Evolutionary conservation across 1,140 invertebrate genomes (phyloP).

Genomic region (Macrostomum lignano): DNA sequence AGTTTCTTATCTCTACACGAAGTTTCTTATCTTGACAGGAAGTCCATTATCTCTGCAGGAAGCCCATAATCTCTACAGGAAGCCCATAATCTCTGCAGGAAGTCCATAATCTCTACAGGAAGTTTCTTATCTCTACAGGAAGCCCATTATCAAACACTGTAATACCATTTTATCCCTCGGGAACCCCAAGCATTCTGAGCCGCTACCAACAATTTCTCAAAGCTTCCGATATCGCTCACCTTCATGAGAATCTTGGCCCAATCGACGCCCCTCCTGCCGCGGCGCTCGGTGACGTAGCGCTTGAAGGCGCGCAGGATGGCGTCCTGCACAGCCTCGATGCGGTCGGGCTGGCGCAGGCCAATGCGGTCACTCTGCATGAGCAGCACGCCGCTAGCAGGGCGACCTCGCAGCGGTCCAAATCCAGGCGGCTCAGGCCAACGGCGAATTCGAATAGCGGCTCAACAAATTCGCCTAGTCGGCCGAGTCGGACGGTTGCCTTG

Average conservation of each 20-base stretch:
- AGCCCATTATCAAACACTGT: too few species aligned
- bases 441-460: conserved; percentile 21
- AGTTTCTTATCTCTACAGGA: too few species aligned
- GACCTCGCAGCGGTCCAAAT: conserved; percentile 16
- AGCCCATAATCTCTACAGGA: too few species aligned
- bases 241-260: conserved; percentile 23
- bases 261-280: conserved; percentile 14
- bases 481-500: conserved; percentile 10
- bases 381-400: conserved; percentile 15
- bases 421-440: conserved; percentile 13
- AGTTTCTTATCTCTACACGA: too few species aligned
- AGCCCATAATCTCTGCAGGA: too few species aligned
- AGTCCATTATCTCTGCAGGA: too few species aligned
- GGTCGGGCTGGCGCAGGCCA: conserved; percentile 14
- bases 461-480: conserved; percentile 12
- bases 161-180: too few species aligned
- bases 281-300: conserved; percentile 13
- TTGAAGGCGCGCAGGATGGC: conserved; percentile 17
- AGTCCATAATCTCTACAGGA: too few species aligned
- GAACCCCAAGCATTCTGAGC: too few species aligned
- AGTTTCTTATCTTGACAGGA: too few species aligned
- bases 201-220: too few species aligned
- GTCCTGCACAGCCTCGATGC: conserved; percentile 16
- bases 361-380: conserved; percentile 19
- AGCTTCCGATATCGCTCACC: too few species aligned